These are phyloP conservation scores for Lingula anatina DNA, from an alignment of 2,888 invertebrate species.

Conservation along the genomic window DNA sequence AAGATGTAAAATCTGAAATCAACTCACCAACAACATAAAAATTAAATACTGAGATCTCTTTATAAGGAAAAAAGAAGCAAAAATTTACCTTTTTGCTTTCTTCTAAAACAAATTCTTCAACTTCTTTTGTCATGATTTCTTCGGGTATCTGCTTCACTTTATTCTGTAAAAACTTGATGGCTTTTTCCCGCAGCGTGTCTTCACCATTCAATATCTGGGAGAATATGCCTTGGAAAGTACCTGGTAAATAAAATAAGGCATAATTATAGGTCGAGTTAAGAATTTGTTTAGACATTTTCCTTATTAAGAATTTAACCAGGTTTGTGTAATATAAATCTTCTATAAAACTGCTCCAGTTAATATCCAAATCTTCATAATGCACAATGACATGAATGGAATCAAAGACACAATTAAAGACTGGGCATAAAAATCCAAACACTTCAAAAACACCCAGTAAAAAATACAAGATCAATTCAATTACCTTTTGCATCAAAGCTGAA, in stretches of 20 bases:
- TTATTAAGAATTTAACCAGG: too few species aligned
- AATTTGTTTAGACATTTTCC: too few species aligned
- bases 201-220: conserved; percentile 65
- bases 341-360: too few species aligned
- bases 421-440: conserved; percentile 67
- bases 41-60: background rate
- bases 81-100: conserved; percentile 76
- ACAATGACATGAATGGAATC: too few species aligned
- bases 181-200: conserved; percentile 76
- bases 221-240: conserved; percentile 65
- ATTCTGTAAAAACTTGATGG: conserved; percentile 79
- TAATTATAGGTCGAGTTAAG: background rate
- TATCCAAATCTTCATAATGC: too few species aligned
- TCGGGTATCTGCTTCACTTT: conserved; percentile 84
- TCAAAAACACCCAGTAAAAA: conserved; percentile 65
- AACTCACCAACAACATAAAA: background rate
- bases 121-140: conserved; percentile 73
- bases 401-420: too few species aligned
- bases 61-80: background rate
- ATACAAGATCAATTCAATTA: conserved; percentile 54
- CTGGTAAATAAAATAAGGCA: conserved; percentile 34
- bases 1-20: background rate
- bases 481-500: conserved; percentile 55
- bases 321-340: too few species aligned
- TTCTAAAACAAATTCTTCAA: conserved; percentile 76